Base-by-base conservation (phyloP, 2,888 invertebrate genomes). In the Drepana falcataria region DNA sequence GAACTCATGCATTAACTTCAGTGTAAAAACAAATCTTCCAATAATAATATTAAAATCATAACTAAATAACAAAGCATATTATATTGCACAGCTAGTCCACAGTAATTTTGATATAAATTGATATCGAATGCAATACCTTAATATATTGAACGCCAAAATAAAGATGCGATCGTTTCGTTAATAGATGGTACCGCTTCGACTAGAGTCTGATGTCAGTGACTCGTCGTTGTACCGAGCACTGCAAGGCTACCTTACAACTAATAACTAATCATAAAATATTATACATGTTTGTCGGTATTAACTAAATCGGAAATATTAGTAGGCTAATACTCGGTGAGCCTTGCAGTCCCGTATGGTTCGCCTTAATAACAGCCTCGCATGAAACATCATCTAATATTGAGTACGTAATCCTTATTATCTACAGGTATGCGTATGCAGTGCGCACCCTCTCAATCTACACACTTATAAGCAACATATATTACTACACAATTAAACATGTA, bases 41-140 rank as follows among this genome's bases (percentile, higher is more conserved):
- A 72, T 78, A 80, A 78, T 77, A 73, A 79, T 81, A 85, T 71
- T 81, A 85, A 84, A 79, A 76, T 80, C 79, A 79, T 81, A 87
- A 87, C 81, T 85, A 87, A 87, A 86, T 83, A 88, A 88, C 87
- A 87, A 21, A 89, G 88, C 89, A 83, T 83, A 79, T 68, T 87
- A 89, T 89, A 21, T 37, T 89, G 89, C 89, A 89, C 88, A 87
- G 87, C 87, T 74, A 85, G 85, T 88, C 81, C 81, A 83, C 77
- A 84, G 85, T 85, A 85, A 87, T 87, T 82, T 85, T 44, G 44
- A 44, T 9, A 9, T 9, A 9, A 44, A 44, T 44, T 9, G 9
- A 44, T 44, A 73, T 69, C 62, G 68, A 65, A 68, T 21, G 37
- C 37, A 37, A 80, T 77, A 77, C 78, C 21, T 81, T 73, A 59